phyloP scores from a whole-genome alignment of 2,113 vertebrate species.

The Hemichromis elongatus region DNA sequence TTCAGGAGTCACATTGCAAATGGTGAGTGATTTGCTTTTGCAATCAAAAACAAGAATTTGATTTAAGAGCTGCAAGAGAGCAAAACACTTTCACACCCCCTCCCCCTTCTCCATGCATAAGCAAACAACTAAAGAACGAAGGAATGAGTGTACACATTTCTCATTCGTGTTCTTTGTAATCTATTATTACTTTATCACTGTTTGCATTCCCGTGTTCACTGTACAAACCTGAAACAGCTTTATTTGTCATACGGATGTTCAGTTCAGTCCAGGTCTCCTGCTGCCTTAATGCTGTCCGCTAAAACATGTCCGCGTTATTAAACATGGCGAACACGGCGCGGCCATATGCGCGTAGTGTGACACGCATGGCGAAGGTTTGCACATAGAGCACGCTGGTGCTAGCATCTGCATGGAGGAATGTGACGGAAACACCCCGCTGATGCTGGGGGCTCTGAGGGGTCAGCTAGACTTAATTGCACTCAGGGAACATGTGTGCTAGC shows the following conservation, averaged over 20 bases:
- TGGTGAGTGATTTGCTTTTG: conserved; percentile 57
- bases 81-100: conserved; percentile 28
- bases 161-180: not conserved
- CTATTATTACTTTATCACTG: conserved; percentile 10
- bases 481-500: conserved; percentile 63
- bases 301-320: conserved; percentile 52
- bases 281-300: conserved; percentile 31
- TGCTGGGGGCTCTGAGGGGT: conserved; percentile 60
- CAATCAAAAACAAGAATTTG: conserved; percentile 57
- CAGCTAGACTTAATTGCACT: conserved; percentile 71
- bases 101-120: not conserved
- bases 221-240: conserved; percentile 34
- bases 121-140: conserved; percentile 15
- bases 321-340: conserved; percentile 56
- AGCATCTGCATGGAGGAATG: conserved; percentile 63
- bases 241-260: conserved; percentile 46
- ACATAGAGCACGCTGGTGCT: conserved; percentile 21
- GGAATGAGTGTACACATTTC: conserved; percentile 11
- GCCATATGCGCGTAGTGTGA: conserved; percentile 69
- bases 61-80: conserved; percentile 48
- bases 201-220: not conserved
- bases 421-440: conserved; percentile 64
- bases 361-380: conserved; percentile 26
- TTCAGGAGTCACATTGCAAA: conserved; percentile 47
- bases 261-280: conserved; percentile 41